A percentile compares a stretch with the other conserved stretches of the same genome.
Conservation (phyloP, 2,888 invertebrate species). For the Taenaris catops region DNA sequence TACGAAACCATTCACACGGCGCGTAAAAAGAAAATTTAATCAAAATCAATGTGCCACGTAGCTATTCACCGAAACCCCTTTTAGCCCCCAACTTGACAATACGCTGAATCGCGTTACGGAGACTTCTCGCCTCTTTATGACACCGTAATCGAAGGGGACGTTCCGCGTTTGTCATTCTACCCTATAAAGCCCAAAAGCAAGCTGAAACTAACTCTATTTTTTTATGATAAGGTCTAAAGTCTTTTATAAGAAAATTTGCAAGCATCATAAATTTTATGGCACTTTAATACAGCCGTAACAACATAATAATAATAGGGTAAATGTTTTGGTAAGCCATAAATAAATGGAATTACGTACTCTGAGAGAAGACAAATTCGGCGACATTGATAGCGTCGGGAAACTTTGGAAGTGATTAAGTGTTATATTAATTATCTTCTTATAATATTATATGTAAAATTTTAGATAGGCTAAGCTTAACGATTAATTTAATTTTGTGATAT, state of each 20-base stretch:
- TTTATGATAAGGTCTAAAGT: slow-evolving; percentile 24
- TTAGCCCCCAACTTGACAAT: slow-evolving; percentile 54
- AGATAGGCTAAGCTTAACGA: too few species aligned
- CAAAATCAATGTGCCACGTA: slow-evolving; percentile 70
- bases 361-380: too few species aligned
- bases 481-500: too few species aligned
- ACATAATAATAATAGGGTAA: slow-evolving; percentile 76
- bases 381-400: too few species aligned
- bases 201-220: slow-evolving; percentile 29
- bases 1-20: slow-evolving; percentile 28
- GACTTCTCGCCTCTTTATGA: slow-evolving; percentile 61
- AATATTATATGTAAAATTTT: too few species aligned
- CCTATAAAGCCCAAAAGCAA: slow-evolving; percentile 32
- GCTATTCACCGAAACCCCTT: slow-evolving; percentile 53
- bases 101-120: slow-evolving; percentile 66
- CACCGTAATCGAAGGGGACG: slow-evolving; percentile 70
- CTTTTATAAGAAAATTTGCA: slow-evolving; percentile 36
- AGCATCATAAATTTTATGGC: slow-evolving; percentile 75
- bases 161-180: slow-evolving; percentile 63
- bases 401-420: too few species aligned
- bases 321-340: slow-evolving; percentile 79
- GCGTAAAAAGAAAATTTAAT: slow-evolving; percentile 33
- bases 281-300: slow-evolving; percentile 77
- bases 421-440: too few species aligned
- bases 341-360: too few species aligned